Evolutionary conservation across 2,888 invertebrate genomes (phyloP).

Genomic region (Agonopterix heracliana): DNA sequence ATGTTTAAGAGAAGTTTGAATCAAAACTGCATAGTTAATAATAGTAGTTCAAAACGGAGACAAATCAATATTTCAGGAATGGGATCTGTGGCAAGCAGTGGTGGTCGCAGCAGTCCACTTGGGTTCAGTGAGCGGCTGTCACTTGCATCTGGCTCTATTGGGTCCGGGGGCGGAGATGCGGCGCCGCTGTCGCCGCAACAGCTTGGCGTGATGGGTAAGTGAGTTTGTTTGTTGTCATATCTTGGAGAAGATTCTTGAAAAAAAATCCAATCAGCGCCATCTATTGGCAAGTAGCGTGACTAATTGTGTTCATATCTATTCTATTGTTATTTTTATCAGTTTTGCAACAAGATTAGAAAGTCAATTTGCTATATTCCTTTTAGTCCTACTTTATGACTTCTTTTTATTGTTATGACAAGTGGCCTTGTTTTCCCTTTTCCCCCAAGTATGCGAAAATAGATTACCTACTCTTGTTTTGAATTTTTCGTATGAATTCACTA

Average conservation of each 20-base stretch:
- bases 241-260: background rate
- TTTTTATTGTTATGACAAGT: too few species aligned
- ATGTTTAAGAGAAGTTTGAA: too few species aligned
- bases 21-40: too few species aligned
- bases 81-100: conserved; percentile 81
- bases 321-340: too few species aligned
- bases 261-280: conserved; percentile 21
- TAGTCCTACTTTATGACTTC: too few species aligned
- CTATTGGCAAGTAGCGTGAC: conserved; percentile 19
- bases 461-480: too few species aligned
- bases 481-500: too few species aligned
- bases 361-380: too few species aligned
- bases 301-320: background rate
- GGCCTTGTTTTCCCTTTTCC: too few species aligned
- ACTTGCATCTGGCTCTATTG: conserved; percentile 81
- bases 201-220: conserved; percentile 92
- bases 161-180: conserved; percentile 74
- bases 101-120: conserved; percentile 77
- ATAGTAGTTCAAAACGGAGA: too few species aligned
- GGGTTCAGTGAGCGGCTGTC: conserved; percentile 81
- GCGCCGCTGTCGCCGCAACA: conserved; percentile 89
- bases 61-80: conserved; percentile 49
- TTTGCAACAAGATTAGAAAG: too few species aligned
- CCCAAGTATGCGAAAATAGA: too few species aligned
- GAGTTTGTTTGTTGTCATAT: background rate